Percentiles rank a stretch among this genome's conserved stretches.
Conservation (phyloP, 2,797 vertebrate species). For the Periparus ater region DNA sequence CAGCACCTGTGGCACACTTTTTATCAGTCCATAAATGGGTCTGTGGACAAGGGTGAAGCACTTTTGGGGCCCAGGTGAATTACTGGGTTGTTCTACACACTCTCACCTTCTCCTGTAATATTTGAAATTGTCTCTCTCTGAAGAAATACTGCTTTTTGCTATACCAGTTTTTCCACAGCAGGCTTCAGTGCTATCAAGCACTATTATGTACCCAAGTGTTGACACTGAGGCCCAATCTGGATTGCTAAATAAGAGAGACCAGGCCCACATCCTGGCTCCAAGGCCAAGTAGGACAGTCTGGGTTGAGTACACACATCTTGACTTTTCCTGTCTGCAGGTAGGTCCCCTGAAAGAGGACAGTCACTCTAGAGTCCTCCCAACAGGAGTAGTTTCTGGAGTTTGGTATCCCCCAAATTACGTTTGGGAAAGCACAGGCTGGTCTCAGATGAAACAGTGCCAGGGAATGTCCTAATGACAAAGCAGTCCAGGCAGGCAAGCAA, state of each 20-base stretch:
- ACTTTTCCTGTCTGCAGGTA: not conserved
- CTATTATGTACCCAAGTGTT: not conserved
- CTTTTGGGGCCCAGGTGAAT: not conserved
- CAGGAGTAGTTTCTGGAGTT: not conserved
- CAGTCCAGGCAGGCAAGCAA: not conserved
- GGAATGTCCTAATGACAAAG: not conserved
- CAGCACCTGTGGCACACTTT: not conserved
- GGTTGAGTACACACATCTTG: not conserved
- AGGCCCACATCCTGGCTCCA: not conserved
- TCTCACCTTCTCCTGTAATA: not conserved
- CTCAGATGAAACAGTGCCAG: not conserved
- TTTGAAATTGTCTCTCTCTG: not conserved
- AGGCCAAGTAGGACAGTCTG: not conserved
- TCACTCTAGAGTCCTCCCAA: not conserved
- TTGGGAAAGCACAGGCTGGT: not conserved
- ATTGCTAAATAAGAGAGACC: not conserved
- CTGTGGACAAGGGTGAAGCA: not conserved
- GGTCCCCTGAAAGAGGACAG: not conserved
- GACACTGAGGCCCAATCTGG: not conserved
- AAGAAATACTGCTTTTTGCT: not conserved
- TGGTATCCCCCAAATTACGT: not conserved
- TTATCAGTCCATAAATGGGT: not conserved
- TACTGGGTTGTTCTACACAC: not conserved
- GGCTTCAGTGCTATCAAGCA: not conserved
- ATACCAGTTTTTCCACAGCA: not conserved